Evolutionary conservation across 2,797 vertebrate species (phyloP), one percentile per base, ranked within the genome.

Genomic region (Channa striata): DNA sequence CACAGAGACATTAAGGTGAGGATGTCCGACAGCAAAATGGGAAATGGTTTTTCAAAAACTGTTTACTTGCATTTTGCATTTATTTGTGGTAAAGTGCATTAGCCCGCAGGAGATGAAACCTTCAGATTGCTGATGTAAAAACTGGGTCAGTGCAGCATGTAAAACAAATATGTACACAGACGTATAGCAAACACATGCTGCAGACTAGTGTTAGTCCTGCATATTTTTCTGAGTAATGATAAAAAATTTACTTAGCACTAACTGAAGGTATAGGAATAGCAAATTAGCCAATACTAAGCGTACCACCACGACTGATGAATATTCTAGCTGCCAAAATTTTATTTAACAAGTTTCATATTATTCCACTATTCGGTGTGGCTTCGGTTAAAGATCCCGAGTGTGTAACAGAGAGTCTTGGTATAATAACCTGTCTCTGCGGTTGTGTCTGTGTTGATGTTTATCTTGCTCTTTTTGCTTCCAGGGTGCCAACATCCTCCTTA

Each of bases 401-500:
- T 60, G 46, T 65, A 49, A 57, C 64, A 2, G 19, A 59, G 49
- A 40, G 11, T 30, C 21, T 70, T 20, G 2, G 14, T 25, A n/a
- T 36, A 12, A n/a, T 4, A 0, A 33, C 11, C 20, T 25, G 19
- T 40, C 20, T 42, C n/a, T 66, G 54, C 56, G 19, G 50, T 37
- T 43, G 19, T 66, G 40, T 50, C 11, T 65, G 57, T 72, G 47
- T 56, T 66, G 59, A 69, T 52, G n/a, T 67, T 59, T 23, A 1
- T 71, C 20, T 67, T 19, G 0, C 17, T 17, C n/a, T 72, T 74
- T 66, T 73, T 51, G 53, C 25, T 67, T 81, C 34, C 82, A 98
- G 96, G 96, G 96, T 62, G 96, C 96, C 85, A 98, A 98, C 85
- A 96, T 97, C 87, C 96, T 98, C 71, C 92, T 98, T 72, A 98